A percentile compares a stretch with the other conserved stretches of the same genome.
Evolutionary conservation across 2,113 vertebrate species (phyloP).

Genomic region (Tragelaphus buxtoni): DNA sequence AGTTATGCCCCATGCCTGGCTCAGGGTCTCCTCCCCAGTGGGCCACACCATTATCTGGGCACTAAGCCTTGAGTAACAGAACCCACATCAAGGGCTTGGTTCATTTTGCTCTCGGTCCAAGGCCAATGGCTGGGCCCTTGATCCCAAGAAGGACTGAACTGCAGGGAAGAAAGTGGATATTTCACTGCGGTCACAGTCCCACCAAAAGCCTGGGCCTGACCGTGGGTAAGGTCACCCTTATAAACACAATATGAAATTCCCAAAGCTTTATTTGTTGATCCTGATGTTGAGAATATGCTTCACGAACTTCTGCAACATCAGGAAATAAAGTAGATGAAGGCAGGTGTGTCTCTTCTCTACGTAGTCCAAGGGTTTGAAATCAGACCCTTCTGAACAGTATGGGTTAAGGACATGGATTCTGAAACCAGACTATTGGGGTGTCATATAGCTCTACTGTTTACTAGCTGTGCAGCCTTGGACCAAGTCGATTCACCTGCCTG

Average conservation of each 20-base stretch:
- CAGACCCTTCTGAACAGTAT: fast-evolving
- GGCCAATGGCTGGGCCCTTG: background rate
- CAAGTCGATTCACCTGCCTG: background rate
- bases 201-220: background rate
- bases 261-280: background rate
- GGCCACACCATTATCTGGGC: no score
- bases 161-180: background rate
- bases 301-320: background rate
- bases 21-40: fast-evolving
- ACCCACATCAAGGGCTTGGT: no score
- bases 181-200: no score
- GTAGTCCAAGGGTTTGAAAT: background rate
- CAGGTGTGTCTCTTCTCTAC: background rate
- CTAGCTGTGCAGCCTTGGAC: background rate
- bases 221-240: background rate
- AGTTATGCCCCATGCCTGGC: fast-evolving
- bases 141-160: background rate
- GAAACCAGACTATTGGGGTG: background rate
- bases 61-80: background rate
- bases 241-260: background rate
- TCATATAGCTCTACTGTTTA: no score
- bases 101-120: background rate
- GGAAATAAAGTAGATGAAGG: background rate
- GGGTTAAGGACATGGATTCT: background rate
- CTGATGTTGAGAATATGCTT: background rate